phyloP scores from a whole-genome alignment of 2,888 invertebrate species.

The Hypolimnas misippus region DNA sequence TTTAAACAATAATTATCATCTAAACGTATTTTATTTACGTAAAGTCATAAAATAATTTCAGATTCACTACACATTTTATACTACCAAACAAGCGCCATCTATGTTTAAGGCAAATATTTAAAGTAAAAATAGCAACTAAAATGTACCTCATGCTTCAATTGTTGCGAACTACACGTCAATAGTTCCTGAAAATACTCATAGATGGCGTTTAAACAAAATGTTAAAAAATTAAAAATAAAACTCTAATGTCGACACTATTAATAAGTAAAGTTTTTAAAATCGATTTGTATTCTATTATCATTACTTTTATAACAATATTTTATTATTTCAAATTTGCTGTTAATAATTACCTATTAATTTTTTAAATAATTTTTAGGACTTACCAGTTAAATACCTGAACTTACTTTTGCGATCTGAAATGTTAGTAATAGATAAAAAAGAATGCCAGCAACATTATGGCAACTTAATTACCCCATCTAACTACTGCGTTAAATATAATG shows the following conservation, averaged over 20 bases:
- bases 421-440: slow-evolving; percentile 49
- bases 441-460: slow-evolving; percentile 51
- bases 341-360: neutral
- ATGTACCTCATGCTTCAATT: too few relatives aligned
- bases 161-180: too few relatives aligned
- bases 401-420: slow-evolving; percentile 57
- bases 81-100: slow-evolving; percentile 47
- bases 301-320: neutral
- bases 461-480: slow-evolving; percentile 57
- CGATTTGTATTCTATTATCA: neutral
- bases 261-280: neutral
- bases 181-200: neutral
- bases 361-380: slow-evolving; percentile 49
- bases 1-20: neutral
- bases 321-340: neutral
- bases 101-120: too few relatives aligned
- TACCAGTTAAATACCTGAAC: slow-evolving; percentile 48
- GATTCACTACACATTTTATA: too few relatives aligned
- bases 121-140: too few relatives aligned
- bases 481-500: slow-evolving; percentile 60
- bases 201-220: slow-evolving; percentile 37
- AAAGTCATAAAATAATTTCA: too few relatives aligned
- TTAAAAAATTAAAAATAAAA: neutral
- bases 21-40: neutral
- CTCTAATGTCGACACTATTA: neutral